Base-by-base conservation (phyloP, 2,888 invertebrate species). In the Pachydiplax longipennis region DNA sequence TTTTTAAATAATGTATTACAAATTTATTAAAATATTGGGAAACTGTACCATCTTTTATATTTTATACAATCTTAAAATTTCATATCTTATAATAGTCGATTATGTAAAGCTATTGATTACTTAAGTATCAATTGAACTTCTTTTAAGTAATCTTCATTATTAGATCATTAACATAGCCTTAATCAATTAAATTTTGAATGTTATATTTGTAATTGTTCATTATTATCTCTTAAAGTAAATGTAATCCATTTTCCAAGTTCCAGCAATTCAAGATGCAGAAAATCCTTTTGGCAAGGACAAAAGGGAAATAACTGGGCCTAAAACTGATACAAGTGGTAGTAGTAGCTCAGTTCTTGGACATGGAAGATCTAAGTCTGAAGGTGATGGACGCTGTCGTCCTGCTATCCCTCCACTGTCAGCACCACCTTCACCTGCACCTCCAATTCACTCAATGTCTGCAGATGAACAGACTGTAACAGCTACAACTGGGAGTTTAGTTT, bases 291-390 rank as follows among this genome's bases (percentile, higher is more conserved):
- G 3, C 3, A 87, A 87, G 40, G 87, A 87, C 3, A 40, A 22
- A 0, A 58, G 48, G 6, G 40, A 61, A 22, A 2, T 37, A 40
- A 65, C 22, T n/a, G 87, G 37, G 10, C 22, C n/a, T 37, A 87
- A 87, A 37, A 37, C 22, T 87, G 87, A 87, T 22, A 1, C 40
- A 37, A 10, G 40, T 61, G 22, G 58, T 87, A 53, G 31, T n/a
- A 13, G 53, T 10, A 25, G 31, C 35, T 87, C 87, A 37, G 65
- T 87, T 12, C 37, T 87, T 37, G 87, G 87, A 12, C 87, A 87
- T 65, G 87, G 87, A 61, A 87, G 87, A 37, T 87, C 87, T n/a
- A 87, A 87, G 37, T 87, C 87, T 61, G 87, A 87, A 37, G 87
- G 87, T 37, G 87, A 87, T 61, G 87, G 87, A 37, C 87, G 87